These are phyloP conservation scores for Teleiodes luculella DNA, from an alignment of 2,888 invertebrate species.

Conservation along the genomic window DNA sequence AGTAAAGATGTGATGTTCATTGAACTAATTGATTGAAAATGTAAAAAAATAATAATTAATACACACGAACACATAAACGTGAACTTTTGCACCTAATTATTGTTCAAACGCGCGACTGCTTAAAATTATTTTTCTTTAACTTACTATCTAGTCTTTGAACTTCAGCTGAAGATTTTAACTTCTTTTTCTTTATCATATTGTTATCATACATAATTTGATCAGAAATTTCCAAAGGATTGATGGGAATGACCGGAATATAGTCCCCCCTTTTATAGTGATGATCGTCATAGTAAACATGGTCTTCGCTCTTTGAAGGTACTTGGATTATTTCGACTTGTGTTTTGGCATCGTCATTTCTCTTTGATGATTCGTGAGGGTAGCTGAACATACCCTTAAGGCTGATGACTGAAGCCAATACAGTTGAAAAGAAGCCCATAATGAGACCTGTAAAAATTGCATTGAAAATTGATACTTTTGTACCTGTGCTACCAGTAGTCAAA, in stretches of 20 bases:
- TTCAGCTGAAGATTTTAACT: not conserved
- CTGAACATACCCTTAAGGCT: slow-evolving; percentile 77
- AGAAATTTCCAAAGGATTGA: not conserved
- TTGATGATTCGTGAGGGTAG: slow-evolving; percentile 50
- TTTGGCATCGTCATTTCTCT: slow-evolving; percentile 58
- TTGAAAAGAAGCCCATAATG: slow-evolving; percentile 67
- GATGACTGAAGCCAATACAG: slow-evolving; percentile 80
- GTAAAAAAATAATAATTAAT: too few species aligned
- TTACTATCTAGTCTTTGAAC: not conserved
- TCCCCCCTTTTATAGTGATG: slow-evolving; percentile 50
- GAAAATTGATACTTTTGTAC: not conserved
- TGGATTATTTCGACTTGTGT: slow-evolving; percentile 65
- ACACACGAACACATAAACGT: too few species aligned
- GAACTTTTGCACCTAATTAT: too few species aligned
- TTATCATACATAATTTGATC: not conserved
- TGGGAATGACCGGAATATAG: slow-evolving; percentile 11
- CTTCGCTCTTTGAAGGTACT: slow-evolving; percentile 57
- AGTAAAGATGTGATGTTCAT: too few species aligned
- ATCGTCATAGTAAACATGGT: slow-evolving; percentile 61
- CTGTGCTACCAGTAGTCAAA: too few species aligned
- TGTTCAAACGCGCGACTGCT: too few species aligned
- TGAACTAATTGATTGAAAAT: too few species aligned
- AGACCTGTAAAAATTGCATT: slow-evolving; percentile 45
- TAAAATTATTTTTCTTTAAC: not conserved
- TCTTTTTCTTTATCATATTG: not conserved